phyloP scores from a whole-genome alignment of 2,888 invertebrate species.

The Nymphalis urticae region DNA sequence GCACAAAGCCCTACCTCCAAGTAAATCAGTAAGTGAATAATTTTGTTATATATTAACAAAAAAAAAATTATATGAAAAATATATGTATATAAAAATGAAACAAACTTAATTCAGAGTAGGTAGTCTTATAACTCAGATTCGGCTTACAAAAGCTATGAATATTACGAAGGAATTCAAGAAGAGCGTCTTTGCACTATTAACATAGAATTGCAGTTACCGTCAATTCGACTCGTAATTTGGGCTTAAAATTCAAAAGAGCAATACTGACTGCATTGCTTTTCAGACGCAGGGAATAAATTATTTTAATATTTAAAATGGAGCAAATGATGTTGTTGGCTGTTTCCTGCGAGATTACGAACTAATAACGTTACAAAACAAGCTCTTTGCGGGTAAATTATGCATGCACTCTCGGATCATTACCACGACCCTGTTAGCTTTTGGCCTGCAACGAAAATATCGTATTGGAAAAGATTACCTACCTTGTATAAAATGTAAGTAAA shows the following conservation, averaged over 20 bases:
- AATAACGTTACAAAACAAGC: conserved; percentile 81
- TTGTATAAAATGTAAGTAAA: conserved; percentile 17
- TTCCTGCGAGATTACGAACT: conserved; percentile 79
- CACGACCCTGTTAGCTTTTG: conserved; percentile 57
- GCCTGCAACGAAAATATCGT: conserved; percentile 68
- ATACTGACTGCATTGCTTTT: conserved; percentile 48
- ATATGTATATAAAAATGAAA: too few relatives aligned
- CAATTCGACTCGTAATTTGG: conserved; percentile 42
- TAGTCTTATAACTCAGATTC: neutral
- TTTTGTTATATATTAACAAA: too few relatives aligned
- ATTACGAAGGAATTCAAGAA: neutral
- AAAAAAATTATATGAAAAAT: too few relatives aligned
- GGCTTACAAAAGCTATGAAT: neutral
- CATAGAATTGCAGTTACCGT: neutral
- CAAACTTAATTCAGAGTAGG: too few relatives aligned
- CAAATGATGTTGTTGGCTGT: conserved; percentile 76
- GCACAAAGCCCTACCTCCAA: too few relatives aligned
- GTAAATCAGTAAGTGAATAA: too few relatives aligned
- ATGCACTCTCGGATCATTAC: conserved; percentile 80
- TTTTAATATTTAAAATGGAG: conserved; percentile 74
- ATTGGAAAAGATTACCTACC: conserved; percentile 20
- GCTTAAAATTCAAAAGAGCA: conserved; percentile 47
- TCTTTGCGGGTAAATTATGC: conserved; percentile 79
- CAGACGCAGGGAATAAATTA: conserved; percentile 70
- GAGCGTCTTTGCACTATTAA: conserved; percentile 5